Evolutionary conservation across 2,113 vertebrate species (phyloP).

Genomic region (Aphyosemion australe): DNA sequence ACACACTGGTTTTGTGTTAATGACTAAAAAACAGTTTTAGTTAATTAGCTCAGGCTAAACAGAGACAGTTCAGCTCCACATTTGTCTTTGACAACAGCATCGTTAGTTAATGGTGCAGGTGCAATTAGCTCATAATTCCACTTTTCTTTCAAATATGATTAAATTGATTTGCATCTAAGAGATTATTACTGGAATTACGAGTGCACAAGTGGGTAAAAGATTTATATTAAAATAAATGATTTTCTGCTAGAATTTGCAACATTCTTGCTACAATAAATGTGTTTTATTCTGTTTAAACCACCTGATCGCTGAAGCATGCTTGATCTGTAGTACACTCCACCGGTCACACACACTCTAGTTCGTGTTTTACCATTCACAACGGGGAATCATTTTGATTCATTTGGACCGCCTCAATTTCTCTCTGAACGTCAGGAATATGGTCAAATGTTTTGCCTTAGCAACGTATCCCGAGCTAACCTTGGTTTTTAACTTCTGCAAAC

Average conservation of each 20-base stretch:
- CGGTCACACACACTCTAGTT: not conserved
- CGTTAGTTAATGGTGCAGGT: too few species aligned
- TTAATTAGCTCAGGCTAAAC: too few species aligned
- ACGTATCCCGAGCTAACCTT: conserved; percentile 81
- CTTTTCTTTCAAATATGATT: too few species aligned
- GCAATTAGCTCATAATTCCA: too few species aligned
- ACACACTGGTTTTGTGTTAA: too few species aligned
- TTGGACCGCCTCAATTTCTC: not conserved
- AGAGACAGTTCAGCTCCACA: too few species aligned
- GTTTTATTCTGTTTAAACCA: not conserved
- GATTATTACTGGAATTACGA: too few species aligned
- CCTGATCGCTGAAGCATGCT: not conserved
- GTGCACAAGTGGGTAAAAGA: too few species aligned
- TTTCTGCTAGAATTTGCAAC: not conserved
- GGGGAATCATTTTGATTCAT: not conserved
- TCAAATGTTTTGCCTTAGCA: conserved; percentile 5
- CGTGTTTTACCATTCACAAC: not conserved
- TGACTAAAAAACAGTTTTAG: too few species aligned
- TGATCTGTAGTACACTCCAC: not conserved
- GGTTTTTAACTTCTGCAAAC: conserved; percentile 98
- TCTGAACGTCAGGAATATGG: conserved; percentile 27
- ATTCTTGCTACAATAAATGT: not conserved
- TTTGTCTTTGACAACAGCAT: too few species aligned
- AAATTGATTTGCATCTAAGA: too few species aligned
- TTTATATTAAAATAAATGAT: too few species aligned